A percentile compares a stretch with the other conserved stretches of the same genome.
Evolutionary conservation across 2,888 invertebrate species (phyloP).

Genomic region (Drosophila picticornis): DNA sequence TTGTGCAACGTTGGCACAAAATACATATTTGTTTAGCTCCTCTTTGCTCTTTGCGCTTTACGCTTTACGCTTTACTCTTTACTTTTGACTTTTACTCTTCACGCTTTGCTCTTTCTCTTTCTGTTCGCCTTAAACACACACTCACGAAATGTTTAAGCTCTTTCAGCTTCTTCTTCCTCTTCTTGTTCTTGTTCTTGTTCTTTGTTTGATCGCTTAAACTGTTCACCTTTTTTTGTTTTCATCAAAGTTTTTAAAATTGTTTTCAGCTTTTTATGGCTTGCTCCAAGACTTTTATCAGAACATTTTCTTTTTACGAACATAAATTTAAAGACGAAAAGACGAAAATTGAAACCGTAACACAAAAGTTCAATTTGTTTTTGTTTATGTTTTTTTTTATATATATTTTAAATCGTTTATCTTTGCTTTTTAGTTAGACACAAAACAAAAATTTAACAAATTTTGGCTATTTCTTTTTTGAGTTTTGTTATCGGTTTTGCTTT

Average conservation of each 20-base stretch:
- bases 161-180: slow-evolving; percentile 3
- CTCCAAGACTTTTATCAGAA: slow-evolving; percentile 64
- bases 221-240: slow-evolving; percentile 54
- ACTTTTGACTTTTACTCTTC: not conserved
- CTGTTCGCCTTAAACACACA: slow-evolving; percentile 18
- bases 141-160: slow-evolving; percentile 30
- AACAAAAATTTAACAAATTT: slow-evolving; percentile 79
- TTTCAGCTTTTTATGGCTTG: slow-evolving; percentile 41
- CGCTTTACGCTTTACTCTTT: not conserved
- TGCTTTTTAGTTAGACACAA: slow-evolving; percentile 55
- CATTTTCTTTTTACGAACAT: slow-evolving; percentile 68
- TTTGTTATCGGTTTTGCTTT: slow-evolving; percentile 51
- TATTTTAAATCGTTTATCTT: slow-evolving; percentile 25
- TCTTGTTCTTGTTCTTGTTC: slow-evolving; percentile 23
- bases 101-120: not conserved
- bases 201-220: slow-evolving; percentile 39
- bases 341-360: slow-evolving; percentile 76
- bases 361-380: slow-evolving; percentile 62
- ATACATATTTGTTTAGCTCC: slow-evolving; percentile 23
- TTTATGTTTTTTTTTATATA: slow-evolving; percentile 9
- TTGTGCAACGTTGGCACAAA: slow-evolving; percentile 51
- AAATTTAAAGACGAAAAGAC: slow-evolving; percentile 76
- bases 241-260: slow-evolving; percentile 62
- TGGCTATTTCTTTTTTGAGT: slow-evolving; percentile 74
- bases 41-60: slow-evolving; percentile 2